Conservation (phyloP, 2,113 vertebrate genomes). For the Tylochromis polylepis region DNA sequence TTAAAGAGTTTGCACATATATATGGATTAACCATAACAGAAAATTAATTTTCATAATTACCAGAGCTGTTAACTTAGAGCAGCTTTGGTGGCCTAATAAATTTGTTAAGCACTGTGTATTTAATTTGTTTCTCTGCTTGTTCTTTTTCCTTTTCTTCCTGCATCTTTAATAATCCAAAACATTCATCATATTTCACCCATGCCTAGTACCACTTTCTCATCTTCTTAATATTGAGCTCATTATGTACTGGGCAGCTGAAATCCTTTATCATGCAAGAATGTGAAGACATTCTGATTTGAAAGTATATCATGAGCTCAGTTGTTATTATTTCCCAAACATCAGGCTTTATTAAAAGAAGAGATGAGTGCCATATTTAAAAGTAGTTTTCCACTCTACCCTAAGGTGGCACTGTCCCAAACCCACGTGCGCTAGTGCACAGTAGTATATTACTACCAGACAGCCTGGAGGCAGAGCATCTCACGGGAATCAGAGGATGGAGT, state of each 20-base stretch:
- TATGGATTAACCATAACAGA: too few species aligned
- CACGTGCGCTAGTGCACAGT: not conserved
- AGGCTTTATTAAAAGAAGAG: not conserved
- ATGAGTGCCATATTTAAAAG: not conserved
- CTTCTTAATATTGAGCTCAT: not conserved
- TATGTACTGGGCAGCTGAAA: not conserved
- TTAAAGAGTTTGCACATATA: too few species aligned
- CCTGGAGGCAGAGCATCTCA: slow-evolving; percentile 41
- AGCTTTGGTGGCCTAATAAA: not conserved
- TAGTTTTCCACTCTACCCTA: not conserved
- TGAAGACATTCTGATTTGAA: not conserved
- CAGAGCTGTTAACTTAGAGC: not conserved
- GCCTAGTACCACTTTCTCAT: not conserved
- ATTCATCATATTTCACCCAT: not conserved
- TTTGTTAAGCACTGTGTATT: not conserved
- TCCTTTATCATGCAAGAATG: not conserved
- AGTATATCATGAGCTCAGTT: not conserved
- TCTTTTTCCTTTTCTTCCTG: not conserved
- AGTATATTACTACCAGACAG: not conserved
- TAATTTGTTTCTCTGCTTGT: not conserved
- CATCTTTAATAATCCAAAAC: not conserved
- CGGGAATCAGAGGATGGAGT: slow-evolving; percentile 26
- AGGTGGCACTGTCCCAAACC: not conserved
- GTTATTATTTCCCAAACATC: not conserved
- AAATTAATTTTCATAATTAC: not conserved